Conservation (phyloP, 2,888 invertebrate genomes). For the Andrena bicolor region DNA sequence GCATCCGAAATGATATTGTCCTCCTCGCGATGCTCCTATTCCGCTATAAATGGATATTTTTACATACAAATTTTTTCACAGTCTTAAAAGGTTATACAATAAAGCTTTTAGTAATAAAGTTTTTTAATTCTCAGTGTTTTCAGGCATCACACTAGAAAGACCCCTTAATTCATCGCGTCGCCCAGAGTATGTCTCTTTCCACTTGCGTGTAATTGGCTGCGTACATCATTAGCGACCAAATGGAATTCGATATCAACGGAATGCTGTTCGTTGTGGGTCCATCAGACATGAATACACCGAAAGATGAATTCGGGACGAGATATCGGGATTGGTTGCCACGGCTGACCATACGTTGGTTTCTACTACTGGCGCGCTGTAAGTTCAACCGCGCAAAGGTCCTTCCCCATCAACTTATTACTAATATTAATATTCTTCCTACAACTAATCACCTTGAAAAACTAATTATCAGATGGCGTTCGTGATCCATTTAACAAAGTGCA, state of each 20-base stretch:
- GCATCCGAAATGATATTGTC: too few species aligned
- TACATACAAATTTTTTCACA: too few species aligned
- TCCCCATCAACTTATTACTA: background rate
- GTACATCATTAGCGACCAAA: conserved; percentile 2
- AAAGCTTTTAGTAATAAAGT: too few species aligned
- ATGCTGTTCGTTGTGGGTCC: background rate
- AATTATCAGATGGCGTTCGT: too few species aligned
- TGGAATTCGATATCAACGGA: conserved; percentile 8
- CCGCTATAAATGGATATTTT: too few species aligned
- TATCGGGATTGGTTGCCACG: conserved; percentile 5
- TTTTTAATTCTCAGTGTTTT: too few species aligned
- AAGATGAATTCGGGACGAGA: conserved; percentile 27
- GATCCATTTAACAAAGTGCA: too few species aligned
- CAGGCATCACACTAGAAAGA: too few species aligned
- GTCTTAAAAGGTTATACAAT: too few species aligned
- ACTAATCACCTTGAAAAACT: too few species aligned
- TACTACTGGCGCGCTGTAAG: conserved; percentile 44
- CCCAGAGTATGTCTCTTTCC: background rate
- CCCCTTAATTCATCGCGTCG: background rate
- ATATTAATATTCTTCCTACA: background rate
- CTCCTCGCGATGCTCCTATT: too few species aligned
- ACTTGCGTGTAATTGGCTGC: background rate
- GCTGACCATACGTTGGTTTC: conserved; percentile 31
- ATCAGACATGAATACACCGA: background rate
- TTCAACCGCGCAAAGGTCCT: background rate